Evolutionary conservation across 2,888 invertebrate species (phyloP), one percentile per base, ranked within the genome.

Genomic region (Hydropsyche betteni): DNA sequence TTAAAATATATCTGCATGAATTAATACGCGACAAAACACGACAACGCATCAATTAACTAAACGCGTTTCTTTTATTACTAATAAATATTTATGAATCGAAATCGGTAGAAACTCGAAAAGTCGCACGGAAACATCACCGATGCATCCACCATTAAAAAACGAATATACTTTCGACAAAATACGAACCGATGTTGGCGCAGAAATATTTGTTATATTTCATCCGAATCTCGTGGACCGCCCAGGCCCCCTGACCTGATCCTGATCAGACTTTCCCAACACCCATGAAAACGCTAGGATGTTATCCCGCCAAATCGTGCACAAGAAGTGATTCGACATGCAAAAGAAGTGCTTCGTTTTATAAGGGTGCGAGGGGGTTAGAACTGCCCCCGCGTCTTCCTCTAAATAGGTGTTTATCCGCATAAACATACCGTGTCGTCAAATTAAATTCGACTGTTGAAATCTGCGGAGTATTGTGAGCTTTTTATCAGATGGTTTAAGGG

Each of bases 121-220:
- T 44, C 44, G 24, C 24, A 24, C 24, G 24, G 24, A 24, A 24
- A 24, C 24, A 2, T 24, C 24, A 2, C 24, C 24, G 24, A 24
- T 24, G 24, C 24, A 24, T 24, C 24, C 2, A 24, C 24, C 24
- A 24, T 24, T 24, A 24, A 24, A 24, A 24, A 24, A 2, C 24
- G 2, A 24, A 24, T 24, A 24, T 24, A 24, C 24, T 24, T 24
- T 24, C 24, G 24, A 24, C 24, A 44, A 44, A 6, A 44, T 44
- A 44, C 69, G 44, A 78, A 79, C 79, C 79, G 75, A 79, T 76
- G 75, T 76, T 75, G 44, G 78, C 69, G 52, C 73, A 74, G 74
- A 71, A 79, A 68, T 75, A 78, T 79, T 68, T 75, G 38, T 79
- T 79, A 73, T 77, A 79, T 79, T 79, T 79, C 79, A 79, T 79